A percentile compares a stretch with the other conserved stretches of the same genome.
phyloP scores from a whole-genome alignment of 2,113 vertebrate species.

The Embiotoca jacksoni region DNA sequence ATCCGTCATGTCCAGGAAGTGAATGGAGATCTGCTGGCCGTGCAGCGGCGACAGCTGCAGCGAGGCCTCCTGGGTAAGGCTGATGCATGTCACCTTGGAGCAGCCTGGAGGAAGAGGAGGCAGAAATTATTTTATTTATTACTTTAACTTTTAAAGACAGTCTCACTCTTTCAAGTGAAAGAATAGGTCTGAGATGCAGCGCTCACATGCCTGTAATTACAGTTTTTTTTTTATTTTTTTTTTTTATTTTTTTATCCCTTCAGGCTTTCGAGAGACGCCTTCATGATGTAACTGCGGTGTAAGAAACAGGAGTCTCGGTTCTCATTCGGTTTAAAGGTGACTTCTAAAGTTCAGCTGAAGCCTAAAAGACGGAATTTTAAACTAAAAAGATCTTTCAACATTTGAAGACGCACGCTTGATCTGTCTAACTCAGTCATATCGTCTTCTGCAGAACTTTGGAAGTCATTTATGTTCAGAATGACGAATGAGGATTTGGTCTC shows the following conservation, averaged over 20 bases:
- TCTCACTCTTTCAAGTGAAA: too few species aligned
- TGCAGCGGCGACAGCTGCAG: constrained; percentile 93
- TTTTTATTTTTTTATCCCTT: neutral
- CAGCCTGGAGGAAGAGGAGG: constrained; percentile 85
- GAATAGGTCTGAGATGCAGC: too few species aligned
- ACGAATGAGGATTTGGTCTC: too few species aligned
- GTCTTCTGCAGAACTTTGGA: neutral
- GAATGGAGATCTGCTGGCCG: constrained; percentile 97
- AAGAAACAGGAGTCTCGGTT: neutral
- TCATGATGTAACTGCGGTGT: neutral
- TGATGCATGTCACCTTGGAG: constrained; percentile 98
- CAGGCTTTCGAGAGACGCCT: neutral
- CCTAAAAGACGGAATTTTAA: too few species aligned
- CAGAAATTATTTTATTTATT: neutral
- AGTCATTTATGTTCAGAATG: neutral
- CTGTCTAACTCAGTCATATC: neutral
- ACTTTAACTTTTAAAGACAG: too few species aligned
- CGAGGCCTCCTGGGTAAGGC: constrained; percentile 92
- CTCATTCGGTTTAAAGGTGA: neutral
- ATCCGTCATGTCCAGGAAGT: constrained; percentile 98
- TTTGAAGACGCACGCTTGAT: constrained; percentile 8
- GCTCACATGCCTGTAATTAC: neutral
- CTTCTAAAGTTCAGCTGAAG: neutral
- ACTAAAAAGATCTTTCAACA: neutral
- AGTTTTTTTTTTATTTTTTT: neutral